A percentile compares a stretch with the other conserved stretches of the same genome.
phyloP scores from a whole-genome alignment of 2,888 invertebrate genomes.

The Cremastinae sp. region DNA sequence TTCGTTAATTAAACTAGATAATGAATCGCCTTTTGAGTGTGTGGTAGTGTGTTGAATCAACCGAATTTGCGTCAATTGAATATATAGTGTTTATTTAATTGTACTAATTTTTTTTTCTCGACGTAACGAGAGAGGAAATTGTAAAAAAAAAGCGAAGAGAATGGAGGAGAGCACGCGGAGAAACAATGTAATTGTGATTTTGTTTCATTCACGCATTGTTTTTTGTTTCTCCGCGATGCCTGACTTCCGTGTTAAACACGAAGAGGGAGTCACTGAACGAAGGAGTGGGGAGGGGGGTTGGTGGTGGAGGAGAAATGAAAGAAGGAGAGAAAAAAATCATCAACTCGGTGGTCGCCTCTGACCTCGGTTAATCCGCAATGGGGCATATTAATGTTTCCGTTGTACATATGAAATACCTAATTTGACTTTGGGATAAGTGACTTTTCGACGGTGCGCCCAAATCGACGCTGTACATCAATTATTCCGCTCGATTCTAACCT shows the following conservation, averaged over 20 bases:
- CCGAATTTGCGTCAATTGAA: no score
- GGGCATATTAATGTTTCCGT: slow-evolving; percentile 56
- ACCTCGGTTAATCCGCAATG: slow-evolving; percentile 32
- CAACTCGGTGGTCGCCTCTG: slow-evolving; percentile 33
- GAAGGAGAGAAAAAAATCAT: slow-evolving; percentile 25
- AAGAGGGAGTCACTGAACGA: neutral
- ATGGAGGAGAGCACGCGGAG: neutral
- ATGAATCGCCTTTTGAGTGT: no score
- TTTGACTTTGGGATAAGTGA: slow-evolving; percentile 49
- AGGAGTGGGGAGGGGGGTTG: slow-evolving; percentile 15
- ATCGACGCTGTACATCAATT: slow-evolving; percentile 13
- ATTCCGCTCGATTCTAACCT: slow-evolving; percentile 22
- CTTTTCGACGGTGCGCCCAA: slow-evolving; percentile 8
- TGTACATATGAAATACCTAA: slow-evolving; percentile 51
- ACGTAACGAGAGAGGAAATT: neutral
- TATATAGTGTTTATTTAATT: no score
- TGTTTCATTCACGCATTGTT: neutral
- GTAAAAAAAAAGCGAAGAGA: neutral
- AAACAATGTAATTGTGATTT: slow-evolving; percentile 4
- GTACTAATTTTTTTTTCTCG: neutral
- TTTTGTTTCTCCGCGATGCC: neutral
- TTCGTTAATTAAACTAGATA: no score
- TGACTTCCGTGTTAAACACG: no score
- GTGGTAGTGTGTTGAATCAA: no score
- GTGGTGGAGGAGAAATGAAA: slow-evolving; percentile 3